These are phyloP conservation scores for Centropristis striata DNA, from an alignment of 2,113 vertebrate species.

Conservation along the genomic window DNA sequence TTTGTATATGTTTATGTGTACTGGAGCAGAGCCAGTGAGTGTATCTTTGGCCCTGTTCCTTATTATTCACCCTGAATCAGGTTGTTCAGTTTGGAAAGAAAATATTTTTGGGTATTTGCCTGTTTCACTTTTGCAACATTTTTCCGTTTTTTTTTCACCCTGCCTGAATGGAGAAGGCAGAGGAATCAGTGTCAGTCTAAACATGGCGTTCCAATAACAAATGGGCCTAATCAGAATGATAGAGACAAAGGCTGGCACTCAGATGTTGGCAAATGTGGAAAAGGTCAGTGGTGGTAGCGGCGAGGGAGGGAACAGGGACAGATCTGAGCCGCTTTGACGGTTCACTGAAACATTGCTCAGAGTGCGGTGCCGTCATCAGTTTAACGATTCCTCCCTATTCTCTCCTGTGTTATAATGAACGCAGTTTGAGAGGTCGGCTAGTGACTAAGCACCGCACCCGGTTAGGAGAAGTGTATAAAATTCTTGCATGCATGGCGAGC, in stretches of 20 bases:
- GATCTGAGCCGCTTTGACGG: slow-evolving; percentile 69
- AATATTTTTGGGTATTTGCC: slow-evolving; percentile 37
- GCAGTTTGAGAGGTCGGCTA: slow-evolving; percentile 45
- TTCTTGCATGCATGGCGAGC: slow-evolving; percentile 4
- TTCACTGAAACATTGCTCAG: slow-evolving; percentile 74
- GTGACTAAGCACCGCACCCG: slow-evolving; percentile 40
- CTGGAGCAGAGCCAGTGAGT: slow-evolving; percentile 57
- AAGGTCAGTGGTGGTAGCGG: slow-evolving; percentile 77
- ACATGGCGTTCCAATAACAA: slow-evolving; percentile 37
- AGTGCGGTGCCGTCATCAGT: slow-evolving; percentile 70
- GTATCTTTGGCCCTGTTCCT: slow-evolving; percentile 58
- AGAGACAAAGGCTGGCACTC: slow-evolving; percentile 45
- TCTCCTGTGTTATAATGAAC: slow-evolving; percentile 41
- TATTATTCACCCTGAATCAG: slow-evolving; percentile 68
- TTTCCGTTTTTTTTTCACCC: slow-evolving; percentile 15
- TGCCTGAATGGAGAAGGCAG: slow-evolving; percentile 22
- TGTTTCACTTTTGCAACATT: slow-evolving; percentile 20
- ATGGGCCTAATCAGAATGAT: slow-evolving; percentile 64
- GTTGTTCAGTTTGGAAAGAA: slow-evolving; percentile 27
- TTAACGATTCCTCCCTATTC: slow-evolving; percentile 63
- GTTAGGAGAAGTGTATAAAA: slow-evolving; percentile 6
- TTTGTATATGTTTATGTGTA: slow-evolving; percentile 18
- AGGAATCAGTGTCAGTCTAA: slow-evolving; percentile 47
- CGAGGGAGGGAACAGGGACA: slow-evolving; percentile 21
- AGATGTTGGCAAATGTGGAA: slow-evolving; percentile 64